phyloP scores from a whole-genome alignment of 2,888 invertebrate species.

The Mythimna vitellina region DNA sequence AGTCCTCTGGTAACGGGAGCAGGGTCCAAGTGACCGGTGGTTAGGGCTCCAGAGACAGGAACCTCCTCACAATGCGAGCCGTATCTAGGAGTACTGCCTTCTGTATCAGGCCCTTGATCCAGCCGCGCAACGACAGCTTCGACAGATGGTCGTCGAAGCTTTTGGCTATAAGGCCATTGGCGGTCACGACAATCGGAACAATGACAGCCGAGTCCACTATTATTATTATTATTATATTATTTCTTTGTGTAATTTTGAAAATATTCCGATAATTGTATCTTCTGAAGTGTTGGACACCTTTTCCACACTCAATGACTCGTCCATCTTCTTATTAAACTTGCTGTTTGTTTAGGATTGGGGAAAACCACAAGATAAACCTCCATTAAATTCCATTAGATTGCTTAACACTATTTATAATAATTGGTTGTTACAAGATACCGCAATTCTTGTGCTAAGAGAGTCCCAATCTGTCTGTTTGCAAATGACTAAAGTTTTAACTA shows the following conservation, averaged over 20 bases:
- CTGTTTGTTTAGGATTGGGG: constrained; percentile 34
- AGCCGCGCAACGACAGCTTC: too few species aligned
- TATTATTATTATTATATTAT: too few species aligned
- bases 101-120: too few species aligned
- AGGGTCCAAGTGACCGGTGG: too few species aligned
- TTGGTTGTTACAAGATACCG: constrained; percentile 44
- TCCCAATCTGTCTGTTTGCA: constrained; percentile 53
- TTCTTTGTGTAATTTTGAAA: constrained; percentile 11
- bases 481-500: constrained; percentile 64
- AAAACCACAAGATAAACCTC: constrained; percentile 34
- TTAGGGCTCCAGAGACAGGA: too few species aligned
- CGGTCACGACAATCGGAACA: too few species aligned
- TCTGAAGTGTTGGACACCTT: constrained; percentile 21
- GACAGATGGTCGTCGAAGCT: too few species aligned
- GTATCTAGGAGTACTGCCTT: too few species aligned
- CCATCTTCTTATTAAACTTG: constrained; percentile 6
- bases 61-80: too few species aligned
- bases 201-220: too few species aligned
- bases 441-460: constrained; percentile 45
- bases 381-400: constrained; percentile 30
- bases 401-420: constrained; percentile 49
- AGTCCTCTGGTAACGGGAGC: too few species aligned
- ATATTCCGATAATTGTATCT: constrained; percentile 15
- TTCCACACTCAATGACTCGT: constrained; percentile 23
- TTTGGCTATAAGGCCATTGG: too few species aligned